Evolutionary conservation across 2,888 invertebrate species (phyloP).

Genomic region (Heliconius erato): DNA sequence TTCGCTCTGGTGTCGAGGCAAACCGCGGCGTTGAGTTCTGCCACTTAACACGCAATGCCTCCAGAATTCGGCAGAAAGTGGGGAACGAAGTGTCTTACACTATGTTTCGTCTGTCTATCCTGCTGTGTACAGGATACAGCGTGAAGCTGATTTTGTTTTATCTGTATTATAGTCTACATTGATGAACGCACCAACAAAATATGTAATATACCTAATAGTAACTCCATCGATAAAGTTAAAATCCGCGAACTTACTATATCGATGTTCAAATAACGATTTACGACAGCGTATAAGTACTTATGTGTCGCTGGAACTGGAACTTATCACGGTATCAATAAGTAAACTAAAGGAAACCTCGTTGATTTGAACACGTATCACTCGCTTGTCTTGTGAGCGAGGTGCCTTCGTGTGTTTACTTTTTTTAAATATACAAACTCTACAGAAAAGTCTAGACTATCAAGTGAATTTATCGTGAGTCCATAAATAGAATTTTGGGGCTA

Average conservation of each 20-base stretch:
- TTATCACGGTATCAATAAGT: constrained; percentile 75
- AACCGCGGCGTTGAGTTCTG: too few relatives aligned
- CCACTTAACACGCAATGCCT: too few relatives aligned
- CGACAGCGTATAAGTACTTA: constrained; percentile 49
- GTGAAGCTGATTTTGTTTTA: too few relatives aligned
- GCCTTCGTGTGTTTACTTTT: constrained; percentile 26
- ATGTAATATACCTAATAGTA: constrained; percentile 32
- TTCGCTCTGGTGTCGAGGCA: too few relatives aligned
- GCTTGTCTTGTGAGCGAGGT: constrained; percentile 48
- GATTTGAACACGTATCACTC: constrained; percentile 69
- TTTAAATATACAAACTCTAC: background rate
- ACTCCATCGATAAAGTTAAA: constrained; percentile 59
- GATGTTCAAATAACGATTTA: constrained; percentile 62
- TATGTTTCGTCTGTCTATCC: too few relatives aligned
- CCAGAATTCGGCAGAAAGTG: too few relatives aligned
- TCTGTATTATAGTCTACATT: background rate
- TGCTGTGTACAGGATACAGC: too few relatives aligned
- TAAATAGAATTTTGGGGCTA: constrained; percentile 4
- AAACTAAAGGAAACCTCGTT: constrained; percentile 71
- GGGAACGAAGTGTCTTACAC: too few relatives aligned
- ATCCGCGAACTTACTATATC: constrained; percentile 62
- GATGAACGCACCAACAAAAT: constrained; percentile 27
- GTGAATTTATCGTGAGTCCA: background rate
- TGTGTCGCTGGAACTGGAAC: constrained; percentile 58
- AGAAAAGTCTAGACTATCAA: constrained; percentile 19